These are phyloP conservation scores for Heliothis subflexa DNA, from an alignment of 1,140 invertebrate genomes.

Conservation along the genomic window DNA sequence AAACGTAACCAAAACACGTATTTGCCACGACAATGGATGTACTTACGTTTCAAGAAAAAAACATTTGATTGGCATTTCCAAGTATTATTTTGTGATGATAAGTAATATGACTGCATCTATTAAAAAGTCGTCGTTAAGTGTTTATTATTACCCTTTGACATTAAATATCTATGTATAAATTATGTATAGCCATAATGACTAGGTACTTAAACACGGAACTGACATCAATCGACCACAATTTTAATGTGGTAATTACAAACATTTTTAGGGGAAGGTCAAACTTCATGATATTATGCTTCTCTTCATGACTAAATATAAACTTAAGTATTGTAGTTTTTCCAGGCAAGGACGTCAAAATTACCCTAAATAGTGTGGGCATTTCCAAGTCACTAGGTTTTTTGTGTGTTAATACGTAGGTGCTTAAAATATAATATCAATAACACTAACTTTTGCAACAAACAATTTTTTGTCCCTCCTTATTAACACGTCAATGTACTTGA, in stretches of 20 bases:
- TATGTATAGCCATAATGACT: slow-evolving; percentile 26
- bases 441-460: neutral
- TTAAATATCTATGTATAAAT: neutral
- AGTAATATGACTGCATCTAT: neutral
- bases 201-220: neutral
- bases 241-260: neutral
- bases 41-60: too few relatives aligned
- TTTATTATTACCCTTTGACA: neutral
- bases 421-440: too few relatives aligned
- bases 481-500: neutral
- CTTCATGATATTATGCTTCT: neutral
- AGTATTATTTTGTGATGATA: too few relatives aligned
- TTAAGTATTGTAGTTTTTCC: too few relatives aligned
- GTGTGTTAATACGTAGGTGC: too few relatives aligned
- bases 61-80: too few relatives aligned
- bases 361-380: too few relatives aligned
- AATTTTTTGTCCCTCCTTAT: neutral
- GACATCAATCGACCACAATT: neutral
- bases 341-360: too few relatives aligned
- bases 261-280: neutral
- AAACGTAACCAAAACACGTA: too few relatives aligned
- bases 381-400: too few relatives aligned
- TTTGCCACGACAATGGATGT: too few relatives aligned
- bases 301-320: neutral
- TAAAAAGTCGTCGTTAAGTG: neutral